phyloP scores from a whole-genome alignment of 2,113 vertebrate species.

The Eurystomus gularis region DNA sequence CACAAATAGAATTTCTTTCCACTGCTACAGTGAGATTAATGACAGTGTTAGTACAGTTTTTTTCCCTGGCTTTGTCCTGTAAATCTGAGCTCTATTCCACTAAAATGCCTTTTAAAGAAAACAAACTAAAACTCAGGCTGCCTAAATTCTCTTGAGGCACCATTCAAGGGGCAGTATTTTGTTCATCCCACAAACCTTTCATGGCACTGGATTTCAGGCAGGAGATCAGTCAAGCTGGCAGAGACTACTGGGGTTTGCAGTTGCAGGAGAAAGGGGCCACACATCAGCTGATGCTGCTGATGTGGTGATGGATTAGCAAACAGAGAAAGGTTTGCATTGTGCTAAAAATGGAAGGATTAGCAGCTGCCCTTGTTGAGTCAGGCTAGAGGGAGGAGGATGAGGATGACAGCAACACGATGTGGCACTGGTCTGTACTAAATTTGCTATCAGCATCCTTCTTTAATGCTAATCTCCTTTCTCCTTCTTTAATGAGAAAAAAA shows the following conservation, averaged over 20 bases:
- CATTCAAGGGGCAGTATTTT: not conserved
- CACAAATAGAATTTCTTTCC: constrained; percentile 41
- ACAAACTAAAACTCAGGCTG: not conserved
- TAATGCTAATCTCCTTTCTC: not conserved
- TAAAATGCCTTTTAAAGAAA: constrained; percentile 24
- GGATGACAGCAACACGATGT: not conserved
- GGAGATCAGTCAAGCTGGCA: not conserved
- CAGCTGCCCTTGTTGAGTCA: constrained; percentile 30
- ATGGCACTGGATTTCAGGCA: not conserved
- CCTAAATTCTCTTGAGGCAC: not conserved
- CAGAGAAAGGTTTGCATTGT: constrained; percentile 64
- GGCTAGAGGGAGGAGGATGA: constrained; percentile 21
- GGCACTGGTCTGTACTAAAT: not conserved
- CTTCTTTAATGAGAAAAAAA: not conserved
- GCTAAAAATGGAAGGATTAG: constrained; percentile 60
- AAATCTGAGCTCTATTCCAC: not conserved
- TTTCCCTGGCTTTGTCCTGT: not conserved
- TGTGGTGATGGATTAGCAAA: constrained; percentile 52
- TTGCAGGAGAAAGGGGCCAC: constrained; percentile 5
- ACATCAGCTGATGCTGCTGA: constrained; percentile 62
- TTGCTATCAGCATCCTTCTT: not conserved
- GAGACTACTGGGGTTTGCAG: not conserved
- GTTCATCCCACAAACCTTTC: not conserved
- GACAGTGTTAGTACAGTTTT: not conserved
- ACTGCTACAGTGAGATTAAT: constrained; percentile 40